Base-by-base conservation (phyloP, 1,140 invertebrate species). In the Diprion similis region DNA sequence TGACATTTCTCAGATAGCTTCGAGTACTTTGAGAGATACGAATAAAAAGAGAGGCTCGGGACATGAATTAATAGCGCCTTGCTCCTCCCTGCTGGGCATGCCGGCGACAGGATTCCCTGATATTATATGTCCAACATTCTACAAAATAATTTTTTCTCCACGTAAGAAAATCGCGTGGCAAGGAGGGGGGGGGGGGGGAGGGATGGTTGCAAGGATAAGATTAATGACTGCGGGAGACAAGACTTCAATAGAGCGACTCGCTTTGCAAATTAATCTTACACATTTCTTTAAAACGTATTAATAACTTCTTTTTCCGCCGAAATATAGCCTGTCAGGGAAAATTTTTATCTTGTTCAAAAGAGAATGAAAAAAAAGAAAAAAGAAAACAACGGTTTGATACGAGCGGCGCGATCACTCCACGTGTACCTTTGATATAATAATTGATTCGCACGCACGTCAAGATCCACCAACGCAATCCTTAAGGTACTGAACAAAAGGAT, bases 211-310 rank as follows among this genome's bases (percentile, higher is more conserved):
- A 10, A 13, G 51, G 51, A 59, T 59, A 59, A 59, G 51, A 59
- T 59, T 59, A 59, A 59, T 59, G 51, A 59, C 73, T 46, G 46
- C 68, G 69, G 70, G 80, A 66, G 75, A 80, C 77, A 82, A 82
- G 80, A 83, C 78, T 79, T 80, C 78, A 78, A 83, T 82, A 78
- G 51, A 59, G 80, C 77, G 79, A 82, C 79, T 82, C 81, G 80
- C 80, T 84, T 84, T 82, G 81, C 82, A 83, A 83, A 84, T 84
- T 84, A 84, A 84, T 84, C 82, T 84, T 82, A 80, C 79, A 78
- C 78, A 79, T 83, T 84, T 84, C 82, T 82, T 84, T 83, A 82
- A 83, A 83, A 79, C 80, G 78, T 80, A 82, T 84, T 84, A 82
- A 83, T 82, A 84, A 83, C 75, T 76, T 78, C 80, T 84, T 81